A percentile compares a stretch with the other conserved stretches of the same genome.
phyloP scores from a whole-genome alignment of 2,888 invertebrate species.

The Mesoligia furuncula region DNA sequence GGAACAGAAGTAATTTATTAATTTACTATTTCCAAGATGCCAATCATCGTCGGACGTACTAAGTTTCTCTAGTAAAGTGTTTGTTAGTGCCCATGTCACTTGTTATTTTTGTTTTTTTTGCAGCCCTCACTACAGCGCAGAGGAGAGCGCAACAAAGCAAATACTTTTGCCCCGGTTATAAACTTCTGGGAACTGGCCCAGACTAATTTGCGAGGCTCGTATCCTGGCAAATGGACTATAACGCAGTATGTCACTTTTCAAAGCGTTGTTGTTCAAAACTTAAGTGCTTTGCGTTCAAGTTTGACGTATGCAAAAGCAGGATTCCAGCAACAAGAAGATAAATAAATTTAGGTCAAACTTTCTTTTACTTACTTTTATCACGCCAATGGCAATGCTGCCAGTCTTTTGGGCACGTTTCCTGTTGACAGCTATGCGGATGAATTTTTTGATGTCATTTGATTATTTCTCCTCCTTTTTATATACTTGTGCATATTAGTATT shows the following conservation, averaged over 20 bases:
- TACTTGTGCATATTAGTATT: no score
- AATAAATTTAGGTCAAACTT: background rate
- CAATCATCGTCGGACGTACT: background rate
- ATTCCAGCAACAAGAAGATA: background rate
- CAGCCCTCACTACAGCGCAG: rapidly evolving
- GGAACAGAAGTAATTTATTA: background rate
- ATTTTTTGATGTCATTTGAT: no score
- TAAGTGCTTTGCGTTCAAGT: slow-evolving; percentile 36
- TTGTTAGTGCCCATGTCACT: background rate
- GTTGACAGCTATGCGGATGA: no score
- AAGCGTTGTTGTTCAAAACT: slow-evolving; percentile 22
- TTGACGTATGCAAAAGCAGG: slow-evolving; percentile 8
- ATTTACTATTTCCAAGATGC: background rate
- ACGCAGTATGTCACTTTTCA: slow-evolving; percentile 30
- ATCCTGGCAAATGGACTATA: slow-evolving; percentile 32
- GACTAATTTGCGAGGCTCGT: slow-evolving; percentile 24
- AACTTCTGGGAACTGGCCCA: slow-evolving; percentile 20
- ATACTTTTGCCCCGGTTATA: slow-evolving; percentile 13
- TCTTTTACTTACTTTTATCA: no score
- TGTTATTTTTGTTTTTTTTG: background rate
- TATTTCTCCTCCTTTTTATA: no score
- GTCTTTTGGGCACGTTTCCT: no score
- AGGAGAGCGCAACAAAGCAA: background rate
- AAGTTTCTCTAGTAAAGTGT: background rate
- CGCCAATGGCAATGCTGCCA: no score